Evolutionary conservation across 2,888 invertebrate species (phyloP), one percentile per base, ranked within the genome.

Genomic region (Pseudoips prasinana): DNA sequence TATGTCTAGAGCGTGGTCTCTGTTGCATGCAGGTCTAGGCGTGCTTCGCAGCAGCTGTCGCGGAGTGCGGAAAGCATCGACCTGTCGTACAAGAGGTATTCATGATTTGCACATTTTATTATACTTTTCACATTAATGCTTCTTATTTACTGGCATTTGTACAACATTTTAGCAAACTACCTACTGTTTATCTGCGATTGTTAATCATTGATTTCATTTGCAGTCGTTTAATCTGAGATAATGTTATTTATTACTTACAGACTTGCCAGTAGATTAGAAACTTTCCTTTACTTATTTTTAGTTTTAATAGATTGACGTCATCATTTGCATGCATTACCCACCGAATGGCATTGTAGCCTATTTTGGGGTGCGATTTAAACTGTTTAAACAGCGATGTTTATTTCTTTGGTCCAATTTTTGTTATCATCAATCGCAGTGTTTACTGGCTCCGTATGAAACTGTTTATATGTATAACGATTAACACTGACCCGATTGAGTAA

Each of bases 1-100:
- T 82, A 79, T 84, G 78, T 83, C 72, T 89, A 87, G 81, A 77
- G 72, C 71, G 73, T 76, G 77, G 81, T 85, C 69, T 90, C 78
- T 90, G 79, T 90, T 89, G 88, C 89, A 89, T 90, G 78, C 91
- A 95, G 95, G 93, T 94, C 95, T 90, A 94, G 95, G 81, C 93
- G 95, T 81, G 94, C 95, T 75, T 95, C 95, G 66, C 95, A 95
- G 90, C 95, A 96, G 86, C 90, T 93, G 76, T 91, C 92, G 71
- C 84, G 92, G 76, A 92, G 92, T 73, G 91, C 90, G 63, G 92
- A 92, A 81, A 91, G 90, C 85, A 90, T 92, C 81, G 90, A 91
- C 66, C 90, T 90, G 53, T 67, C 84, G 9, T 85, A 88, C 67
- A 90, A 90, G 64, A 90, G 92, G 92, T 92, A 90, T 88, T 40